Conservation (phyloP, 2,113 vertebrate genomes). For the Symphodus melops region DNA sequence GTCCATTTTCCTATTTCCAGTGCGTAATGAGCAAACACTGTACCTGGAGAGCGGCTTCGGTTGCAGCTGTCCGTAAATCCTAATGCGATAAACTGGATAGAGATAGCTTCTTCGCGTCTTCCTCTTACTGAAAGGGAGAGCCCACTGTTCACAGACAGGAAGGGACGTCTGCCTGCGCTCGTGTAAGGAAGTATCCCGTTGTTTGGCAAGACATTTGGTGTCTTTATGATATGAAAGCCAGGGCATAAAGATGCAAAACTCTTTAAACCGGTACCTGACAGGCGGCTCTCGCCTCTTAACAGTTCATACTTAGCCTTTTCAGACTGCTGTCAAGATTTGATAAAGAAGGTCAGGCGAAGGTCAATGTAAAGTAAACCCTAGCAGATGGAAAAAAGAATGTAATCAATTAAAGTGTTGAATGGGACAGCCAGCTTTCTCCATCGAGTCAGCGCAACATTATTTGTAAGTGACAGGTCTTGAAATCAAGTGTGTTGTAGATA, state of each 20-base stretch:
- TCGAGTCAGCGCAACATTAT: not conserved
- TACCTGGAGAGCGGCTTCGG: slow-evolving; percentile 33
- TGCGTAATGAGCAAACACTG: slow-evolving; percentile 46
- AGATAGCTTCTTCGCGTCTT: slow-evolving; percentile 14
- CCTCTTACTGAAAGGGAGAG: slow-evolving; percentile 15
- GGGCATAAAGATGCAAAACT: not conserved
- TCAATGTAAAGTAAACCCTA: not conserved
- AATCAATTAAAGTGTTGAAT: not conserved
- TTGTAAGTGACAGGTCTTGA: not conserved
- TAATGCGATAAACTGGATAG: slow-evolving; percentile 27
- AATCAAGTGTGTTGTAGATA: not conserved
- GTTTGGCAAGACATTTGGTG: slow-evolving; percentile 12
- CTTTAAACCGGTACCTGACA: slow-evolving; percentile 25
- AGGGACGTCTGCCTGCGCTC: slow-evolving; percentile 2
- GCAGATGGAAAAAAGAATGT: no score
- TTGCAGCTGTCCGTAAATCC: slow-evolving; percentile 54
- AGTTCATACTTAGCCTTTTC: not conserved
- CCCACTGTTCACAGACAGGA: slow-evolving; percentile 24
- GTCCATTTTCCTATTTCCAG: slow-evolving; percentile 8
- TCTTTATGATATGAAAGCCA: slow-evolving; percentile 22
- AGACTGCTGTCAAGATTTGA: not conserved
- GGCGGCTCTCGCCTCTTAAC: not conserved
- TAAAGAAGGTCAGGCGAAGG: not conserved
- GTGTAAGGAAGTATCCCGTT: slow-evolving; percentile 31
- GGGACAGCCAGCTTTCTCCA: not conserved